These are phyloP conservation scores for Anodontia alba DNA, from an alignment of 2,888 invertebrate species.

Conservation along the genomic window DNA sequence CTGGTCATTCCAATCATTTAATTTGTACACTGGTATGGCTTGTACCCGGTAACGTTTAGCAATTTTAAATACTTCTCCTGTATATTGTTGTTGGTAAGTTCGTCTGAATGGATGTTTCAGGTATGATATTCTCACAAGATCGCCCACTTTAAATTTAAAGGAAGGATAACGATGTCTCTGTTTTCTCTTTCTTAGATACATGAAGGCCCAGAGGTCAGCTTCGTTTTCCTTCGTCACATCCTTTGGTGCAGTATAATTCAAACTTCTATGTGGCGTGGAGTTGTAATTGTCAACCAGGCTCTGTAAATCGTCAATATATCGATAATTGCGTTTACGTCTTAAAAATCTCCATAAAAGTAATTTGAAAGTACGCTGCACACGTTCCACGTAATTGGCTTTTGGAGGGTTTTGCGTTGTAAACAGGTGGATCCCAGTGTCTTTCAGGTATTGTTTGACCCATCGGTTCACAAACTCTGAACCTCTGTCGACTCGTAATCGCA, in stretches of 20 bases:
- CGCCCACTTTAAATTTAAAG: slow-evolving; percentile 16
- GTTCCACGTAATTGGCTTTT: neutral
- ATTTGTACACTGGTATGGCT: neutral
- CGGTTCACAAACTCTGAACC: slow-evolving; percentile 6
- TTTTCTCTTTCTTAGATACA: neutral
- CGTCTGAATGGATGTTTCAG: slow-evolving; percentile 19
- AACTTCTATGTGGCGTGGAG: slow-evolving; percentile 12
- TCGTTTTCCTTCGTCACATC: slow-evolving; percentile 20
- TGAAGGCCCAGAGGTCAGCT: slow-evolving; percentile 21
- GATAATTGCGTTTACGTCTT: slow-evolving; percentile 10
- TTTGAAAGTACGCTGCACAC: neutral
- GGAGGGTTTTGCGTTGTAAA: slow-evolving; percentile 16
- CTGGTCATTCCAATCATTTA: neutral
- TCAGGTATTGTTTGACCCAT: neutral
- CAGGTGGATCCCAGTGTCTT: neutral
- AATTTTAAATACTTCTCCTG: slow-evolving; percentile 18
- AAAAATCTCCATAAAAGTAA: neutral
- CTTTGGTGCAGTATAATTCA: neutral
- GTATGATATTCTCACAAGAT: slow-evolving; percentile 16
- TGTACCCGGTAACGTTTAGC: neutral
- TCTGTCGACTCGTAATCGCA: neutral
- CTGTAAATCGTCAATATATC: slow-evolving; percentile 24
- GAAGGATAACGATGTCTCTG: neutral
- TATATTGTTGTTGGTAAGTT: slow-evolving; percentile 21
- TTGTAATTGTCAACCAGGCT: slow-evolving; percentile 19